These are phyloP conservation scores for Nebria ingens DNA, from an alignment of 1,140 invertebrate species.

Conservation along the genomic window DNA sequence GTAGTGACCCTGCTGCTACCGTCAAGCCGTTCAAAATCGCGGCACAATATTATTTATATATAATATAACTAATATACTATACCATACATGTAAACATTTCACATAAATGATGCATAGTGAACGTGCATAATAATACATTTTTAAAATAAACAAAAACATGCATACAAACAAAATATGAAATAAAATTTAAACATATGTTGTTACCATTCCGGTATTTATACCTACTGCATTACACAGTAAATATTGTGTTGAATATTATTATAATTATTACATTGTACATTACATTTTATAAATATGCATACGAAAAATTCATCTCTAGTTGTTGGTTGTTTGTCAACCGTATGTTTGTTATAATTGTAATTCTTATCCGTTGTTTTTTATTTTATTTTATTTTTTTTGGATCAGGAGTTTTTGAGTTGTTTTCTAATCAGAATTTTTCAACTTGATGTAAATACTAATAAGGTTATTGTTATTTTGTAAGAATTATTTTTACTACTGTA, in stretches of 20 bases:
- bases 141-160: neutral
- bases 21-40: too few relatives aligned
- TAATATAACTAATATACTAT: too few relatives aligned
- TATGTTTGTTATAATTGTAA: slow-evolving; percentile 4
- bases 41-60: too few relatives aligned
- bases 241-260: neutral
- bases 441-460: neutral
- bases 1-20: slow-evolving; percentile 3
- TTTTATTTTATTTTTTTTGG: neutral
- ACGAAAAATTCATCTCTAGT: neutral
- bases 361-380: neutral
- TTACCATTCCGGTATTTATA: slow-evolving; percentile 4
- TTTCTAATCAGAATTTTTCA: too few relatives aligned
- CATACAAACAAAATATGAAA: neutral
- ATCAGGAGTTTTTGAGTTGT: too few relatives aligned
- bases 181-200: neutral
- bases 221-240: neutral
- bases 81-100: too few relatives aligned
- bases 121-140: too few relatives aligned
- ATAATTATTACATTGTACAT: neutral
- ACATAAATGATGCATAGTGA: too few relatives aligned
- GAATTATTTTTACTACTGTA: neutral
- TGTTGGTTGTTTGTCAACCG: neutral
- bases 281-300: neutral
- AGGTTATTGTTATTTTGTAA: neutral